Percentiles rank a stretch among this genome's conserved stretches.
Conservation (phyloP, 2,113 vertebrate genomes). For the Oostethus manadensis region DNA sequence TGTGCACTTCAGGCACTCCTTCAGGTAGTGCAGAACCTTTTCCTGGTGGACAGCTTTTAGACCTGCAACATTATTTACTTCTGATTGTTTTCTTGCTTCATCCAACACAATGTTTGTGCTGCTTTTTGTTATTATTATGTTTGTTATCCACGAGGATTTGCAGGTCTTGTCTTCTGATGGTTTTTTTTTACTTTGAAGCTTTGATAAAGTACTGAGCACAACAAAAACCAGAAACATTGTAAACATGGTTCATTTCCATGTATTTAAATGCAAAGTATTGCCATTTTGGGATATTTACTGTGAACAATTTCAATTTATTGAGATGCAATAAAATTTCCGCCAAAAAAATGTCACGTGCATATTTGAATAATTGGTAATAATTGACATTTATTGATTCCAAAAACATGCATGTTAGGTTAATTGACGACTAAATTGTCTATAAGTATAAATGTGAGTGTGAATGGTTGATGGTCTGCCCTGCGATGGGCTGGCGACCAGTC, state of each 20-base stretch:
- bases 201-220: background rate
- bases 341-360: background rate
- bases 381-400: constrained; percentile 10
- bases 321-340: no score
- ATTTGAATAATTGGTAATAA: constrained; percentile 31
- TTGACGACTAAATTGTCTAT: no score
- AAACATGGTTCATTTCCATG: no score
- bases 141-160: constrained; percentile 53
- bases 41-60: background rate
- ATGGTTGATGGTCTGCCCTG: no score
- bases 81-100: background rate
- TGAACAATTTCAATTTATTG: no score
- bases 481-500: no score
- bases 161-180: constrained; percentile 66
- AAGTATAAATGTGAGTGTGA: no score
- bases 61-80: constrained; percentile 9
- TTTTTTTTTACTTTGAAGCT: background rate
- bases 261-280: no score
- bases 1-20: constrained; percentile 78
- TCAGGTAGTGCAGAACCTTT: constrained; percentile 61
- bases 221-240: no score
- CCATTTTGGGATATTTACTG: no score
- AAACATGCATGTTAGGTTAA: no score
- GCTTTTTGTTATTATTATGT: constrained; percentile 31
- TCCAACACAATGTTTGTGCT: constrained; percentile 20